phyloP scores from a whole-genome alignment of 2,113 vertebrate genomes.

The Struthio camelus region DNA sequence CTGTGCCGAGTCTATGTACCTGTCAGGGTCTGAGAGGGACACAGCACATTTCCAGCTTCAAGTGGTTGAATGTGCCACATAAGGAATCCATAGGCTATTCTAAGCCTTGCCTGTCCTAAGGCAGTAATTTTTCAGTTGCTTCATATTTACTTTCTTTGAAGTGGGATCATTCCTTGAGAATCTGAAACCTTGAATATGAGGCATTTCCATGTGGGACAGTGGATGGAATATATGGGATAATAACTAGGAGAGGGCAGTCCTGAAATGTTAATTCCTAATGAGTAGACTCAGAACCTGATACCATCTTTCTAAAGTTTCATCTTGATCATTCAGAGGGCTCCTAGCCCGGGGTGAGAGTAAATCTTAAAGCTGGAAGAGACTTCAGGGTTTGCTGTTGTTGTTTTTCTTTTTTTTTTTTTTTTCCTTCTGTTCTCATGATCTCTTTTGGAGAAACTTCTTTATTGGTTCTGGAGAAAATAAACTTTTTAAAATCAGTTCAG shows the following conservation, averaged over 20 bases:
- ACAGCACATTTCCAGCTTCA: background rate
- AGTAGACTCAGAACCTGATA: fast-evolving
- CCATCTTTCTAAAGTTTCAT: background rate
- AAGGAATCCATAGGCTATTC: background rate
- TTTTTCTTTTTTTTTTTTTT: background rate
- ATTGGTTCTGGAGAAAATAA: background rate
- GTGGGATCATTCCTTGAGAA: background rate
- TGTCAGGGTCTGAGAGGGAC: background rate
- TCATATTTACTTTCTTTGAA: background rate
- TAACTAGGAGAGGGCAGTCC: background rate
- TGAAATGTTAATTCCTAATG: background rate
- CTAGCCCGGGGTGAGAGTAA: background rate
- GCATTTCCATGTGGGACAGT: background rate
- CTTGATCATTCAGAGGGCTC: background rate
- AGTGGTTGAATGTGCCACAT: background rate
- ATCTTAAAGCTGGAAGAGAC: background rate
- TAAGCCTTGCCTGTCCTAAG: background rate
- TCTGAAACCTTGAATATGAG: background rate
- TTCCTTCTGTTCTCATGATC: background rate
- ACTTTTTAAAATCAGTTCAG: background rate
- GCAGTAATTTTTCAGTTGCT: background rate
- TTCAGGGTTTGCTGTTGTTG: no score
- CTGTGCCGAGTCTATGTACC: background rate
- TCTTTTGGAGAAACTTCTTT: background rate
- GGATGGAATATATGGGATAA: background rate